Percentiles rank a stretch among this genome's conserved stretches.
phyloP scores from a whole-genome alignment of 2,113 vertebrate species.

The Ptychochromis oligacanthus region DNA sequence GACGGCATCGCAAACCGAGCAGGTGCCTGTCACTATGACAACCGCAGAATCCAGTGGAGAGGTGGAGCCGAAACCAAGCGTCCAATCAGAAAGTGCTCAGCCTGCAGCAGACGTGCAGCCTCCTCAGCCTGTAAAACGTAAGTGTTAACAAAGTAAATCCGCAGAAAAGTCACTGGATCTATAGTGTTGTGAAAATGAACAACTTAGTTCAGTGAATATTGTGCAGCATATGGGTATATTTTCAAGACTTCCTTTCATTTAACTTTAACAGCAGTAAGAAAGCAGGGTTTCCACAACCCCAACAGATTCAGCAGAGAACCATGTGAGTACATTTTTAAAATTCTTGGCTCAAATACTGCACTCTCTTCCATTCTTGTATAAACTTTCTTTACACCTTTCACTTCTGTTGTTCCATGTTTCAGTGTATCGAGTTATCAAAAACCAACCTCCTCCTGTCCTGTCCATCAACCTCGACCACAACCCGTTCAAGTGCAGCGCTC shows the following conservation, averaged over 20 bases:
- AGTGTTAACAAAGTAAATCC: constrained; percentile 16
- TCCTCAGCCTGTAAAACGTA: constrained; percentile 73
- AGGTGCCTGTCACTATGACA: constrained; percentile 56
- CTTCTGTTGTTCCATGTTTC: constrained; percentile 6
- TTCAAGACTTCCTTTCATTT: neutral
- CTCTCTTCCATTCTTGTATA: neutral
- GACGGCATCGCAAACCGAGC: constrained; percentile 34
- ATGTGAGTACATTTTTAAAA: constrained; percentile 70
- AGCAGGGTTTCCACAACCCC: constrained; percentile 83
- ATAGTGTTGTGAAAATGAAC: neutral
- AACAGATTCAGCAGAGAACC: constrained; percentile 86
- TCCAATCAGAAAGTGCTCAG: constrained; percentile 63
- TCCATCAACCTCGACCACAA: constrained; percentile 91
- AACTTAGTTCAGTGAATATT: neutral
- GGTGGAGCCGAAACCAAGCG: constrained; percentile 53
- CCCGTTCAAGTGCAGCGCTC: constrained; percentile 93
- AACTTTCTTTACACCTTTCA: neutral
- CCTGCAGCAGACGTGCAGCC: constrained; percentile 47
- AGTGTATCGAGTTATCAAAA: constrained; percentile 91
- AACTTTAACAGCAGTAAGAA: constrained; percentile 74
- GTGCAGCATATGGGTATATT: neutral
- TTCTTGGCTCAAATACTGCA: neutral
- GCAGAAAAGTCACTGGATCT: neutral
- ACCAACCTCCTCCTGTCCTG: constrained; percentile 82
- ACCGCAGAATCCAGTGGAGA: constrained; percentile 52